Evolutionary conservation across 1,140 invertebrate species (phyloP), one percentile per base, ranked within the genome.

Genomic region (Pogonognathellus flavescens): DNA sequence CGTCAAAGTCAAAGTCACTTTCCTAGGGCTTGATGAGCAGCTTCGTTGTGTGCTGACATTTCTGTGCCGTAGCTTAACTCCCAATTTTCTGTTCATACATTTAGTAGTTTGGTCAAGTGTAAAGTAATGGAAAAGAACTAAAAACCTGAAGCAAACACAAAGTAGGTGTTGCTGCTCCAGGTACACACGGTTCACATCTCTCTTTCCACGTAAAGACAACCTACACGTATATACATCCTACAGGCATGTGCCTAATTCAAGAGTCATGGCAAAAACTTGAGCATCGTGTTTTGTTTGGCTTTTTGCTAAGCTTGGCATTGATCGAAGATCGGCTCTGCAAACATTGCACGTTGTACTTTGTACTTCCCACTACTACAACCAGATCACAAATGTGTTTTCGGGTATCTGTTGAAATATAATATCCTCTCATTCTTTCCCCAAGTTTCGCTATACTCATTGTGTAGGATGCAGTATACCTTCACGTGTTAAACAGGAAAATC

Each of bases 1-100:
- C 41, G 70, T 76, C 70, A 76, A 76, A 72, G 66, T 72, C 66
- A 72, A 72, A 76, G 70, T 76, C 70, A 76, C 41, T 76, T 76
- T 76, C 22, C 70, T 76, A 49, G 10, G 25, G 62, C 20, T 66
- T 66, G 62, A 76, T 49, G 70, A 76, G 70, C 31, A 41, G 31
- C 31, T 41, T 6, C 31, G 31, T 41, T 41, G 31, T 41, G 31
- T 41, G 31, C 31, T 41, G 31, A 41, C 31, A 41, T 41, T 41
- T 41, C 31, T 41, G 31, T 41, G 31, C 6, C 6, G 31, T 41
- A 41, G 31, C 31, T 41, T 41, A 41, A 41, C 31, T 41, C 6
- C 2, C 2, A 41, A 41, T 41, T 41, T 41, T 41, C 31, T 41
- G 2, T 41, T 41, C 31, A 41, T 41, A 41, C 31, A 6, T 41